A percentile compares a stretch with the other conserved stretches of the same genome.
phyloP scores from a whole-genome alignment of 2,888 invertebrate species.

The Chaitophorus viminalis region DNA sequence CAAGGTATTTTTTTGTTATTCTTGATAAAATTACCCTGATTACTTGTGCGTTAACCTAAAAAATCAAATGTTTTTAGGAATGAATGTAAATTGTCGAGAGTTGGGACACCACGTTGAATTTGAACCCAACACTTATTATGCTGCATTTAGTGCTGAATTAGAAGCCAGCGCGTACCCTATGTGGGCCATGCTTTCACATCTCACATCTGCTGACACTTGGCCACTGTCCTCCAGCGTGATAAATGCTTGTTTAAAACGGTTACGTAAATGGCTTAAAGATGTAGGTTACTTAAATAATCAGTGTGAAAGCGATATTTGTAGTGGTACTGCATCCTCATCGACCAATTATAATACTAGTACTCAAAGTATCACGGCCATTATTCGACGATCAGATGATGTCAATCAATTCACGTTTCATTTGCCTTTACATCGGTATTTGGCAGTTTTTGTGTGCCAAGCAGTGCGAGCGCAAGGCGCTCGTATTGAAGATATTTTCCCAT shows the following conservation, averaged over 20 bases:
- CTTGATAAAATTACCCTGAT: background rate
- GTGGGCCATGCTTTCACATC: constrained; percentile 95
- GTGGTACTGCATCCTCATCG: background rate
- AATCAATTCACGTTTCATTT: constrained; percentile 95
- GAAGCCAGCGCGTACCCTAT: constrained; percentile 97
- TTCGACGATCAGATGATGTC: constrained; percentile 70
- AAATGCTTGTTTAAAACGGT: constrained; percentile 78
- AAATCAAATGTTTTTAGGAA: constrained; percentile 72
- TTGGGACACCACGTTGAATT: constrained; percentile 92
- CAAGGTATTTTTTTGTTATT: constrained; percentile 75
- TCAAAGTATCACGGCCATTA: background rate
- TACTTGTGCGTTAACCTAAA: background rate
- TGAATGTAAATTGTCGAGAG: constrained; percentile 96
- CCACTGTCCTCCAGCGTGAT: constrained; percentile 81
- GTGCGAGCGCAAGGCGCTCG: constrained; percentile 71
- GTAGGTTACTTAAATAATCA: constrained; percentile 30
- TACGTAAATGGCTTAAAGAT: constrained; percentile 90
- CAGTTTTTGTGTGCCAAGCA: constrained; percentile 86
- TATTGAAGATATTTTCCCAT: constrained; percentile 78
- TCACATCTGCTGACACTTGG: constrained; percentile 69
- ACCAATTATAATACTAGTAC: background rate
- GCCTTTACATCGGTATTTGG: constrained; percentile 94
- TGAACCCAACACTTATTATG: constrained; percentile 97
- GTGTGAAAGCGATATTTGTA: background rate
- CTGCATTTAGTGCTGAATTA: constrained; percentile 96